These are phyloP conservation scores for Xylophagus ater DNA, from an alignment of 2,888 invertebrate genomes.

Conservation along the genomic window DNA sequence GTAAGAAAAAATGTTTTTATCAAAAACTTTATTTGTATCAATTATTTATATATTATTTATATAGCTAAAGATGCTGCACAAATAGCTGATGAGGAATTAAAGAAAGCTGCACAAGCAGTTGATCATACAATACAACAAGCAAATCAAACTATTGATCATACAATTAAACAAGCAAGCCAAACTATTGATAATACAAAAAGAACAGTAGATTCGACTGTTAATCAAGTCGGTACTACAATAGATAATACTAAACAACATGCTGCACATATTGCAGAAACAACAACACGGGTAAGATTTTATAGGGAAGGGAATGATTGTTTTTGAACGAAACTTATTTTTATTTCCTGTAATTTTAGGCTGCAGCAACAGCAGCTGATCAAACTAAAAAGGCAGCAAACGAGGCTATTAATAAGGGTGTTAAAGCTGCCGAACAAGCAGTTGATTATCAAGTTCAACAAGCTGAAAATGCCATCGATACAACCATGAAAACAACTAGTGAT, in stretches of 20 bases:
- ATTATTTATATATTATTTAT: slow-evolving; percentile 6
- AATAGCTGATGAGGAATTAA: slow-evolving; percentile 31
- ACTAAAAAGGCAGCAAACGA: slow-evolving; percentile 41
- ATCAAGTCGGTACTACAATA: slow-evolving; percentile 27
- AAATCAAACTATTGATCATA: slow-evolving; percentile 34
- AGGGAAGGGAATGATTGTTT: background rate
- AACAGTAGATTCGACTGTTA: slow-evolving; percentile 28
- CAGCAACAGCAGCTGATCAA: slow-evolving; percentile 38
- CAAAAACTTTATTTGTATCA: background rate
- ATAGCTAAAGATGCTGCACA: slow-evolving; percentile 38
- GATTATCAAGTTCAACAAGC: slow-evolving; percentile 42
- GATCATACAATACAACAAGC: slow-evolving; percentile 31
- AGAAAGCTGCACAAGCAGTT: slow-evolving; percentile 34
- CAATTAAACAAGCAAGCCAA: slow-evolving; percentile 29
- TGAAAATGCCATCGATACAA: slow-evolving; percentile 45
- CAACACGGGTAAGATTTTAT: slow-evolving; percentile 24
- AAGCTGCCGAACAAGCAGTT: slow-evolving; percentile 40
- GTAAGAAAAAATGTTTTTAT: slow-evolving; percentile 22
- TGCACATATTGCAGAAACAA: slow-evolving; percentile 31
- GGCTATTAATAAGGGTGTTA: slow-evolving; percentile 41
- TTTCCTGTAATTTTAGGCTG: slow-evolving; percentile 26
- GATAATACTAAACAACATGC: slow-evolving; percentile 35
- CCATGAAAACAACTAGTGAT: slow-evolving; percentile 45
- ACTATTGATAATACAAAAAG: slow-evolving; percentile 30
- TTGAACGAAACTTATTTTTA: background rate